Base-by-base conservation (phyloP, 2,888 invertebrate species). In the Stenoptilia bipunctidactyla region DNA sequence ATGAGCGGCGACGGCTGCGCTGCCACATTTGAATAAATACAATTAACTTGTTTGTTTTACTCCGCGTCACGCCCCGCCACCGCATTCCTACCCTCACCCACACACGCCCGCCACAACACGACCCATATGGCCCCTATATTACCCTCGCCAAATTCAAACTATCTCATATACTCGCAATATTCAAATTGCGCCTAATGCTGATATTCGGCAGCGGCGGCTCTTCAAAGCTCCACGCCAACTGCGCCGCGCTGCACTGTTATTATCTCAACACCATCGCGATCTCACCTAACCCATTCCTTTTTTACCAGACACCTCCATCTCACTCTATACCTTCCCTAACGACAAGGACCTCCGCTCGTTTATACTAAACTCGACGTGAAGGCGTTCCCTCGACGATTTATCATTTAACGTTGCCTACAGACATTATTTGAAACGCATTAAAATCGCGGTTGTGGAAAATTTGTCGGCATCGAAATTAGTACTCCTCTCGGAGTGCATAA, bases 1-100 rank as follows among this genome's bases (percentile, higher is more conserved):
- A 82, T 80, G 77, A 82, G 66, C 59, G 65, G 61, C 58, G 20
- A 51, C 55, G 48, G 52, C 52, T 51, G 58, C 62, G 61, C 61
- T 55, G 53, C 55, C 67, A 55, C 71, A 82, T 83, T 82, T 80
- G 73, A 83, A 83, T 82, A 83, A 80, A 82, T 79, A 83, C 80
- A 80, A 83, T 83, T 83, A 80, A 76, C 79, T 83, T 82, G 79
- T 83, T 82, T 83, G 82, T 79, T 80, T 80, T 79, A 67, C 68
- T 65, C 65, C 62, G 59, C 67, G 61, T 56, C 57, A 64, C 68
- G 64, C 68, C 68, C 69, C 52, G 55, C 34, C 58, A 60, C 61
- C 59, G 56, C 61, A 71, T 71, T 66, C 68, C 58, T 55, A 20
- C 20, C 20, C 42, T 40, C 41, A 45, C 44, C 45, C 43, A 47